phyloP scores from a whole-genome alignment of 2,888 invertebrate genomes.

The Dicycla oo region DNA sequence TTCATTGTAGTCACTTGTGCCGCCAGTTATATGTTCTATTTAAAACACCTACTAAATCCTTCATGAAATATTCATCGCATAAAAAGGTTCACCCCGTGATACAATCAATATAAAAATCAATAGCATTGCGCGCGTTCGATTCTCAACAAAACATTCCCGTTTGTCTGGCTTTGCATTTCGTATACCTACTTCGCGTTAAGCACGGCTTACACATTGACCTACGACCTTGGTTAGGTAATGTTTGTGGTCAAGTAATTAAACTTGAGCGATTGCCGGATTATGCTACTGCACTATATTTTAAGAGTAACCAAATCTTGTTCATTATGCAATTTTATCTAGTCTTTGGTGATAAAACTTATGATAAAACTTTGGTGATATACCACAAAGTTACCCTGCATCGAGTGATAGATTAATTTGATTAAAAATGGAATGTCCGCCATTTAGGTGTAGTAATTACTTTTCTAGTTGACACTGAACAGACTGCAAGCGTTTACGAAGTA shows the following conservation, averaged over 20 bases:
- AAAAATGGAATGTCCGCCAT: not conserved
- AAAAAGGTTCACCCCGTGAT: constrained; percentile 32
- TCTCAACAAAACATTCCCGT: constrained; percentile 44
- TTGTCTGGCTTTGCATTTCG: constrained; percentile 50
- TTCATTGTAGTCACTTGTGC: not conserved
- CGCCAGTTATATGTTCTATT: not conserved
- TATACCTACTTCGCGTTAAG: constrained; percentile 48
- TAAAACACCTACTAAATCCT: not conserved
- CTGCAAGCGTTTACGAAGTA: not conserved
- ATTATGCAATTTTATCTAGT: not conserved
- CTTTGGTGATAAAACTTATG: not conserved
- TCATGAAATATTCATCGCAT: not conserved
- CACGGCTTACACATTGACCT: constrained; percentile 70
- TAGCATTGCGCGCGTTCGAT: constrained; percentile 34
- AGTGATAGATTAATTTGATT: not conserved
- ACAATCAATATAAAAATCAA: constrained; percentile 28
- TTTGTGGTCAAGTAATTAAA: constrained; percentile 36
- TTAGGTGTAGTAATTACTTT: not conserved
- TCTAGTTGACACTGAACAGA: not conserved
- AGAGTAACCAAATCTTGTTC: not conserved
- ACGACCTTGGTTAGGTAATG: constrained; percentile 68
- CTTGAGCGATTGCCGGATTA: constrained; percentile 13
- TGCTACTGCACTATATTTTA: not conserved
- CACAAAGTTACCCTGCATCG: not conserved
- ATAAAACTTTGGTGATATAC: too few species aligned